A percentile compares a stretch with the other conserved stretches of the same genome.
These are phyloP conservation scores for Ceramica pisi DNA, from an alignment of 2,888 invertebrate genomes.

Conservation along the genomic window DNA sequence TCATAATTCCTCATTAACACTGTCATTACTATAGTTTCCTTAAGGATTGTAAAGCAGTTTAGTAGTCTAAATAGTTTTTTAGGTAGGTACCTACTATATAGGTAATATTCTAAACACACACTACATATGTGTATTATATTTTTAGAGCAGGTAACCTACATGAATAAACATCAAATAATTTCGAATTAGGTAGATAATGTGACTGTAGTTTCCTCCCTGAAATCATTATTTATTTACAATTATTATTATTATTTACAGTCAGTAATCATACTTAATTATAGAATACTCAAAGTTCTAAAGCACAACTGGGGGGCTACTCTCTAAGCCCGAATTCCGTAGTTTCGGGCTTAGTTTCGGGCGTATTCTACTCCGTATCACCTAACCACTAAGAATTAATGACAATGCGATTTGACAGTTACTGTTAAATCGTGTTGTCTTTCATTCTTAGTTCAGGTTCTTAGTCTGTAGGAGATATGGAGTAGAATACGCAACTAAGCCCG, in stretches of 20 bases:
- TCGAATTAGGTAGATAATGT: not conserved
- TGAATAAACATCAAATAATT: not conserved
- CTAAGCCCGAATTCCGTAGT: no score
- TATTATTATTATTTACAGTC: not conserved
- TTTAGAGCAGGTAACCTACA: not conserved
- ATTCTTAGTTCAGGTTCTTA: no score
- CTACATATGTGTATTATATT: no score
- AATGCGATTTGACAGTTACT: no score
- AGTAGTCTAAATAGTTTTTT: not conserved
- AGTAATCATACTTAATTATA: not conserved
- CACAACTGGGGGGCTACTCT: no score
- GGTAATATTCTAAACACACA: not conserved
- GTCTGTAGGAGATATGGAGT: no score
- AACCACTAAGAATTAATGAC: no score
- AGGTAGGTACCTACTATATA: no score
- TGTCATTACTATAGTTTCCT: slow-evolving; percentile 1
- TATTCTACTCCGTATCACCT: no score
- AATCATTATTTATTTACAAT: not conserved
- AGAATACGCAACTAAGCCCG: no score
- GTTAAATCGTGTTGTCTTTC: no score
- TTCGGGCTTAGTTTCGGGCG: no score
- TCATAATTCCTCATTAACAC: slow-evolving; percentile 13
- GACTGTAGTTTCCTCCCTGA: not conserved
- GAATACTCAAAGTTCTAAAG: not conserved
- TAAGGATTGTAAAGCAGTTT: slow-evolving; percentile 6